Percentiles rank a stretch among this genome's conserved stretches.
Evolutionary conservation across 2,113 vertebrate genomes (phyloP).

Genomic region (Chionis minor): DNA sequence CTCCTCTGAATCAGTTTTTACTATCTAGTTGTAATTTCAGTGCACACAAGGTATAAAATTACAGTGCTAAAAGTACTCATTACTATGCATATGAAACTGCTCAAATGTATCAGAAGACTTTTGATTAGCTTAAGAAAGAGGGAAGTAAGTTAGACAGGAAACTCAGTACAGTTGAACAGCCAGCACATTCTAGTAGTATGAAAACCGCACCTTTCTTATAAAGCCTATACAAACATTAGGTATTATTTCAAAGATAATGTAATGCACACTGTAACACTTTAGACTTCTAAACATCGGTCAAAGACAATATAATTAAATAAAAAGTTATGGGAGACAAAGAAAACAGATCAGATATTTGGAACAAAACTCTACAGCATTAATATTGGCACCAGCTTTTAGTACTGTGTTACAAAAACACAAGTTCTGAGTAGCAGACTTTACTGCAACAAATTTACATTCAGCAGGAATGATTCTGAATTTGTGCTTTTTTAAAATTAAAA

Average conservation of each 20-base stretch:
- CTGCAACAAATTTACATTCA: neutral
- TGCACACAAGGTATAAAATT: neutral
- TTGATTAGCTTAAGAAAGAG: neutral
- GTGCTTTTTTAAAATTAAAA: neutral
- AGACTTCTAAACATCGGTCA: neutral
- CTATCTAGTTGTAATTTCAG: neutral
- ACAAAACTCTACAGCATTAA: neutral
- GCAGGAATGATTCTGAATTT: neutral
- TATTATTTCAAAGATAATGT: neutral
- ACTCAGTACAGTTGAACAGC: neutral
- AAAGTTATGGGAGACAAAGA: neutral
- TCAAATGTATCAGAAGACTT: neutral
- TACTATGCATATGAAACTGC: neutral
- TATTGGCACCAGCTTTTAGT: neutral
- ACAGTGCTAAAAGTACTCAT: neutral
- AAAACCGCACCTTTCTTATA: neutral
- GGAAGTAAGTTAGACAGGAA: neutral
- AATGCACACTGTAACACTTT: neutral
- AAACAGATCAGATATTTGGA: neutral
- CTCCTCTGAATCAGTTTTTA: neutral
- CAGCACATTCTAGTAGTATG: neutral
- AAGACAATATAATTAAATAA: neutral
- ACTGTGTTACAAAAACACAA: neutral
- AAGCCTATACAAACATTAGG: neutral
- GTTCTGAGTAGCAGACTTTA: neutral